phyloP scores from a whole-genome alignment of 1,140 invertebrate genomes.

The Caerostris darwini region DNA sequence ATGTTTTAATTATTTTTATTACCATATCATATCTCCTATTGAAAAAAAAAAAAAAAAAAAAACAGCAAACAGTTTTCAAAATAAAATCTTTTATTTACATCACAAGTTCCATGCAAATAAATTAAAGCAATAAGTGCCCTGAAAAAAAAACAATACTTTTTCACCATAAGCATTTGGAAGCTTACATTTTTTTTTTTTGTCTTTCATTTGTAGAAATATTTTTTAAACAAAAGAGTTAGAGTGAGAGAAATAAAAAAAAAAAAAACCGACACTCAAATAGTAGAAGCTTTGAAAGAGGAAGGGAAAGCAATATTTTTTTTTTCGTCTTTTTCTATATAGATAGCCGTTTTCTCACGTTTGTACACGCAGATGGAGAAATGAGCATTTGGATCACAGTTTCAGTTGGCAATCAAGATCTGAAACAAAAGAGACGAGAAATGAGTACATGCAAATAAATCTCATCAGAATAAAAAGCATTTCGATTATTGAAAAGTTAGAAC shows the following conservation, averaged over 20 bases:
- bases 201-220: too few species aligned
- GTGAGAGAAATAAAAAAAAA: neutral
- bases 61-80: neutral
- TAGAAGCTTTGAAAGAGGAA: neutral
- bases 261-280: neutral
- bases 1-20: too few species aligned
- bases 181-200: neutral
- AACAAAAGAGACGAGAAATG: neutral
- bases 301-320: neutral
- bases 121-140: neutral
- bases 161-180: neutral
- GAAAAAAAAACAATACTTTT: neutral
- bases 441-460: too few species aligned
- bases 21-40: too few species aligned
- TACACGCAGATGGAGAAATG: neutral
- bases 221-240: neutral
- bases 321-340: neutral
- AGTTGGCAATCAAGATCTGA: neutral
- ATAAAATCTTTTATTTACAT: conserved; percentile 13
- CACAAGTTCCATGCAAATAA: neutral
- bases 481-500: too few species aligned
- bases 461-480: too few species aligned
- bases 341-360: neutral
- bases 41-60: too few species aligned
- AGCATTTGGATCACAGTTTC: neutral